These are phyloP conservation scores for Zootoca vivipara DNA, from an alignment of 2,113 vertebrate genomes.

Conservation along the genomic window DNA sequence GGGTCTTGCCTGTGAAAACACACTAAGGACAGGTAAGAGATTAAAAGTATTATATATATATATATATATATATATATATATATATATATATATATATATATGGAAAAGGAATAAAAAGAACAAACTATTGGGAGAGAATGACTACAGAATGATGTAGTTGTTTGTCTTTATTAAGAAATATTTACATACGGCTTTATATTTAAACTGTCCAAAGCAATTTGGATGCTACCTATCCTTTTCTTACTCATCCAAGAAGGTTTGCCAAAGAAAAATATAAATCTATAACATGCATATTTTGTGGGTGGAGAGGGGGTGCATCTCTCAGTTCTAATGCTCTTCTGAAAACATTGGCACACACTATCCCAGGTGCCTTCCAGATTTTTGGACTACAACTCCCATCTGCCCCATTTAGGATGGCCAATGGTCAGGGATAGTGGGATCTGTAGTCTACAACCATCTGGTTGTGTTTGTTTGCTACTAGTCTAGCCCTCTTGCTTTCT, in stretches of 20 bases:
- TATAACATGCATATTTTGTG: background rate
- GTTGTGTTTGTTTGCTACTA: background rate
- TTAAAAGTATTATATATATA: too few relatives aligned
- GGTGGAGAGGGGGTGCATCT: background rate
- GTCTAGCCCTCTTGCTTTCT: background rate
- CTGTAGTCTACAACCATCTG: too few relatives aligned
- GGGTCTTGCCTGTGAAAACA: constrained; percentile 85
- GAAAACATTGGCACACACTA: too few relatives aligned
- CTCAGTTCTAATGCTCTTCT: too few relatives aligned
- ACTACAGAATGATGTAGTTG: background rate
- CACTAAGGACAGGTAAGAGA: constrained; percentile 73
- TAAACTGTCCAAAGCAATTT: too few relatives aligned
- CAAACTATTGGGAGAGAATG: background rate
- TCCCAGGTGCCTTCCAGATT: too few relatives aligned
- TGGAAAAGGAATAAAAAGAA: background rate
- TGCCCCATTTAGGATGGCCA: too few relatives aligned
- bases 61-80: background rate
- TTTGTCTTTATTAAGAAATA: background rate
- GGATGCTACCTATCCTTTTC: background rate
- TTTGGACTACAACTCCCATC: too few relatives aligned
- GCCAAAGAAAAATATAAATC: background rate
- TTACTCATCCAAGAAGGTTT: background rate
- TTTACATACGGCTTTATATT: too few relatives aligned
- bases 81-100: background rate
- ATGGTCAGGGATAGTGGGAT: too few relatives aligned